Evolutionary conservation across 2,113 vertebrate species (phyloP), one percentile per base, ranked within the genome.

Genomic region (Machaerirhynchus nigripectus): DNA sequence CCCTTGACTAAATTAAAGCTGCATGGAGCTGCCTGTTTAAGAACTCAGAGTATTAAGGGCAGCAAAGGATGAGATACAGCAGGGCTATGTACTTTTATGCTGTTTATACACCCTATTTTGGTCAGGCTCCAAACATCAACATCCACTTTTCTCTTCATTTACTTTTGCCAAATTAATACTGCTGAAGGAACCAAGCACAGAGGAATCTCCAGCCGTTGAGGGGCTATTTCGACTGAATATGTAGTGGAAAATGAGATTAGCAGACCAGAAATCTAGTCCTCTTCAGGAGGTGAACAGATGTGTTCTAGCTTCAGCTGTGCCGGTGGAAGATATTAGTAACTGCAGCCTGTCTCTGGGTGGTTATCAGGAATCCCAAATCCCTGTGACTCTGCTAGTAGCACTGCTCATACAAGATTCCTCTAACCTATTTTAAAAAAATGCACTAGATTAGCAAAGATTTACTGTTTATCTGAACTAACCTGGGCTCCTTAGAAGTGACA

Each of bases 271-370:
- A 95, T 92, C 83, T 89, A 95, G 94, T 96, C 93, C 89, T 95
- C 93, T 95, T 96, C 95, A 96, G 95, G 91, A 97, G 94, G 95
- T 75, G 95, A 97, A 95, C 95, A 97, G 96, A 95, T 97, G 95
- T 95, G 86, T 52, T 93, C 89, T 73, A 97, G 91, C 73, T 95
- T 96, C 89, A 89, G 86, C 96, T 95, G 84, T 68, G 93, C 93
- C 84, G 64, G 83, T 92, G 89, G 84, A 90, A 90, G 89, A 60
- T 75, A 92, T 86, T 88, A 86, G 92, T 92, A 93, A 78, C 88
- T 0, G 1, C 90, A 90, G 86, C 59, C 85, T 80, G 83, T 75
- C 95, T 93, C 96, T 93, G 60, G 83, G 94, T 91, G 91, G 89
- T 95, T 95, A 97, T 95, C 95, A 71, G 89, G 73, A 90, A 56